These are phyloP conservation scores for Arothron firmamentum DNA, from an alignment of 2,113 vertebrate genomes.

Conservation along the genomic window DNA sequence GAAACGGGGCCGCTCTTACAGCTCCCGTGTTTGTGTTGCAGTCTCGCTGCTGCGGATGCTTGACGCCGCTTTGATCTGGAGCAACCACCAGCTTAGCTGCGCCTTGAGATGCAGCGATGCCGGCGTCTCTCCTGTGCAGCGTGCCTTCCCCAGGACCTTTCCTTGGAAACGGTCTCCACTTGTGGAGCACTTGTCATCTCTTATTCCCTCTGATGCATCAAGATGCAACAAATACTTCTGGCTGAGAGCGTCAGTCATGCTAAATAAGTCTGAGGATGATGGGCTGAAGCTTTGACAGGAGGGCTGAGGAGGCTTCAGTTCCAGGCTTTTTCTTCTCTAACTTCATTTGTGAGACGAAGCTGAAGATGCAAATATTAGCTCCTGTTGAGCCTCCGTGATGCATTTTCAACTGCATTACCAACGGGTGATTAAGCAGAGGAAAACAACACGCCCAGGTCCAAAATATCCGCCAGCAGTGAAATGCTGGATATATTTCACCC, in stretches of 20 bases:
- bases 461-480: slow-evolving; percentile 19
- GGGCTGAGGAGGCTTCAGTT: not conserved
- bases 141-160: too few species aligned
- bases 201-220: not conserved
- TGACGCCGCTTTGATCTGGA: slow-evolving; percentile 36
- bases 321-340: not conserved
- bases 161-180: too few species aligned
- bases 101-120: slow-evolving; percentile 34
- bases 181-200: not conserved
- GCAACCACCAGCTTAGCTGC: slow-evolving; percentile 23
- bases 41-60: slow-evolving; percentile 12
- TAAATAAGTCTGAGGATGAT: not conserved
- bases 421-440: not conserved
- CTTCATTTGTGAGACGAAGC: too few species aligned
- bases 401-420: not conserved
- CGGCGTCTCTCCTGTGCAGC: too few species aligned
- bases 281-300: not conserved
- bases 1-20: too few species aligned
- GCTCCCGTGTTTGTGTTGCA: slow-evolving; percentile 12
- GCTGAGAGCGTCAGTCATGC: not conserved
- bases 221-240: not conserved
- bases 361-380: too few species aligned
- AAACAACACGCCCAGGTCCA: not conserved
- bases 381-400: too few species aligned
- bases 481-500: slow-evolving; percentile 33